Base-by-base conservation (phyloP, 2,888 invertebrate species). In the Amiota communis region DNA sequence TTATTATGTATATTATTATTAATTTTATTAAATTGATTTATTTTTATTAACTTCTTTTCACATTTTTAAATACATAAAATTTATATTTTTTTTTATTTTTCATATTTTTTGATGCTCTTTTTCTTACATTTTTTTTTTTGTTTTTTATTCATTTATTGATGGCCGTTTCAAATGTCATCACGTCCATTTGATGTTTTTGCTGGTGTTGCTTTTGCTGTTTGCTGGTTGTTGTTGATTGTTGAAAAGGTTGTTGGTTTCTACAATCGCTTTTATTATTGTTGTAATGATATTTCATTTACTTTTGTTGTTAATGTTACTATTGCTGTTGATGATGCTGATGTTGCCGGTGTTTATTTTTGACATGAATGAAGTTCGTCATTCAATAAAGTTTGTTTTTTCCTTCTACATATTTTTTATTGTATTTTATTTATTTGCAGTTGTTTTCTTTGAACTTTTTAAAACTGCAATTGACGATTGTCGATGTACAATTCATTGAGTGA, bases 121-220 rank as follows among this genome's bases (percentile, higher is more conserved):
- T 51, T 13, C 4, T 2, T 10, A 10, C 11, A 9, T 56, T 2
- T 56, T 6, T 56, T 6, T 56, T 57, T 57, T 57, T 8, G 0
- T 59, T 15, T 20, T 59, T 15, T 15, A 36, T 20, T 51, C 15
- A 15, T 51, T 51, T 68, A 68, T 68, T 68, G 67, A 53, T 13
- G 67, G 67, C 36, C 67, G 67, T 68, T 68, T 53, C 67, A 68
- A 68, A 68, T 68, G 67, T 68, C 67, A 68, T 68, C 67, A 15
- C 20, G 67, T 68, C 67, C 67, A 51, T 59, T 59, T 59, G 17
- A 9, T 9, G 2, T 61, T 61, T 13, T 13, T n/a, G n/a, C 13
- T 36, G 64, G 13, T 64, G n/a, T 64, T 20, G 46, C n/a, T 64
- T 64, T 64, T 36, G n/a, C 64, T 20, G n/a, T 64, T 46, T 1